Percentiles rank a stretch among this genome's conserved stretches.
Evolutionary conservation across 1,140 invertebrate species (phyloP).

Genomic region (Drosophila prosaltans): DNA sequence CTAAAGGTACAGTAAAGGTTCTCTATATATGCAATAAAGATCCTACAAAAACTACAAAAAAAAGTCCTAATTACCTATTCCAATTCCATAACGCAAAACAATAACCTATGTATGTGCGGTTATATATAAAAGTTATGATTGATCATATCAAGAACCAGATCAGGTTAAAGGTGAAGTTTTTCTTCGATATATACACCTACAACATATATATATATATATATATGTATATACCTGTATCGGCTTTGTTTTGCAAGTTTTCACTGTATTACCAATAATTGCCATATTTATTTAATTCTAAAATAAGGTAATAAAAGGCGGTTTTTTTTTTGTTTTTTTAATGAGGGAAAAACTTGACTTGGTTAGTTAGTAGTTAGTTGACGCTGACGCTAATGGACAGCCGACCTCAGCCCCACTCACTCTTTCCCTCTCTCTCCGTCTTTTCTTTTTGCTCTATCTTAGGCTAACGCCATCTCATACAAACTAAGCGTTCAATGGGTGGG

Average conservation of each 20-base stretch:
- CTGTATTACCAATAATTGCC: constrained; percentile 2
- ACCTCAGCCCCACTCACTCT: neutral
- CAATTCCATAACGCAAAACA: no score
- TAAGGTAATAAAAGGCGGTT: neutral
- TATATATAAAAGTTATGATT: neutral
- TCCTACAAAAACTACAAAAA: neutral
- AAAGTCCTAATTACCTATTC: no score
- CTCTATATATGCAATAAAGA: neutral
- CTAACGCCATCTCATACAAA: constrained; percentile 9
- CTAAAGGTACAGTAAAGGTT: constrained; percentile 38
- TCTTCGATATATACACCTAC: no score
- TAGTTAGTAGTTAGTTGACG: constrained; percentile 5
- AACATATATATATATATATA: no score
- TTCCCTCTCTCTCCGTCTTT: neutral
- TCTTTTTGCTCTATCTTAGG: constrained; percentile 6
- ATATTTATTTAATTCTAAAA: constrained; percentile 7
- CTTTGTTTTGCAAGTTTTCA: neutral
- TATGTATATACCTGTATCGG: no score
- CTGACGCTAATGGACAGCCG: neutral
- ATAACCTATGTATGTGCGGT: neutral
- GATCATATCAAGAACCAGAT: neutral
- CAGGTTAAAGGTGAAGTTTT: neutral
- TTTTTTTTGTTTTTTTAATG: constrained; percentile 2
- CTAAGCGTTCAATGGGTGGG: constrained; percentile 8
- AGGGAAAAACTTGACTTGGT: constrained; percentile 17